Conservation (phyloP, 2,797 vertebrate species). For the Coregonus suidteri region DNA sequence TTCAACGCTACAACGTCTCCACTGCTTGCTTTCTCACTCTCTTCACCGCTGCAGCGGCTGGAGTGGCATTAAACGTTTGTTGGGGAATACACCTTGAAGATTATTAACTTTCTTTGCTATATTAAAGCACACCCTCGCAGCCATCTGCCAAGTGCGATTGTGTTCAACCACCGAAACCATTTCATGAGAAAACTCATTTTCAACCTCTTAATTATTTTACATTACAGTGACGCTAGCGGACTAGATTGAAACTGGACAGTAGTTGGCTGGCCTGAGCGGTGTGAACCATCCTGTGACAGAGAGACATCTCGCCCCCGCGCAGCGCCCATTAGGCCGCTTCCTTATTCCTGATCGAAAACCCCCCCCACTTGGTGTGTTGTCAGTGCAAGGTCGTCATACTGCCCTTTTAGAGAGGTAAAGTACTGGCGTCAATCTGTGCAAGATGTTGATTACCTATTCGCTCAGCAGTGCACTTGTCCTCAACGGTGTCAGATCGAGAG, state of each 20-base stretch:
- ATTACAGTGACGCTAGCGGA: slow-evolving; percentile 90
- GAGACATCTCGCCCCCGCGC: slow-evolving; percentile 89
- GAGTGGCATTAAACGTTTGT: slow-evolving; percentile 83
- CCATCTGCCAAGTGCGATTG: slow-evolving; percentile 94
- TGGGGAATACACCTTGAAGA: slow-evolving; percentile 86
- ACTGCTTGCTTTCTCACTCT: slow-evolving; percentile 3
- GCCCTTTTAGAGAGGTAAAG: slow-evolving; percentile 77
- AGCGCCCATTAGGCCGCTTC: slow-evolving; percentile 90
- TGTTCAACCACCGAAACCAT: slow-evolving; percentile 92
- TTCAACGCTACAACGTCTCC: slow-evolving; percentile 28
- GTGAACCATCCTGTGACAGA: slow-evolving; percentile 93
- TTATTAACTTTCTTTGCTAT: slow-evolving; percentile 91
- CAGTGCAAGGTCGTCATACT: slow-evolving; percentile 87
- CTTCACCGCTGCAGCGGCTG: slow-evolving; percentile 51
- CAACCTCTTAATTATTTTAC: slow-evolving; percentile 98
- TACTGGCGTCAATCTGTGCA: slow-evolving; percentile 70
- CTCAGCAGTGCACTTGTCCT: slow-evolving; percentile 51
- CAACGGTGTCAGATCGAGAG: slow-evolving; percentile 54
- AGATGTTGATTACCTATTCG: slow-evolving; percentile 80
- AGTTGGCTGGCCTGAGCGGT: slow-evolving; percentile 91
- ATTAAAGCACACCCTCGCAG: slow-evolving; percentile 89
- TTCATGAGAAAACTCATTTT: slow-evolving; percentile 99
- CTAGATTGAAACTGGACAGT: slow-evolving; percentile 98
- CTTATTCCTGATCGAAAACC: slow-evolving; percentile 82
- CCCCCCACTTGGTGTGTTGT: slow-evolving; percentile 77